Evolutionary conservation across 2,797 vertebrate genomes (phyloP).

Genomic region (Sebastes hopkinsi): DNA sequence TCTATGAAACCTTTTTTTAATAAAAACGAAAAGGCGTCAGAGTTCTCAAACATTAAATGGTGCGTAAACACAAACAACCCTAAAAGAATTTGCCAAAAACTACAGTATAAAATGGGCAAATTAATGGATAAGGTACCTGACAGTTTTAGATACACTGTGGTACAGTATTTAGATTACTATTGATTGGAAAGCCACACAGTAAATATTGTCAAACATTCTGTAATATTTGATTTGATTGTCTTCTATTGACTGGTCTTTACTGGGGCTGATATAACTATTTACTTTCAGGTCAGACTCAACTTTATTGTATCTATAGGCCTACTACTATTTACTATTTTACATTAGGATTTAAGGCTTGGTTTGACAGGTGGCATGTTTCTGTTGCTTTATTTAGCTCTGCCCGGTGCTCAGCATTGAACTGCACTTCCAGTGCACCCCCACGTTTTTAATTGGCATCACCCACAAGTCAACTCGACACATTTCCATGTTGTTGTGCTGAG

Average conservation of each 20-base stretch:
- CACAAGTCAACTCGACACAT: neutral
- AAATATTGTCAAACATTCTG: neutral
- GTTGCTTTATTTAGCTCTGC: conserved; percentile 56
- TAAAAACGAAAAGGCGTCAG: neutral
- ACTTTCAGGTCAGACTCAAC: neutral
- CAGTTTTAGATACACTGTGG: no score
- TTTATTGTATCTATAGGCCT: neutral
- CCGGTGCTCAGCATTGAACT: neutral
- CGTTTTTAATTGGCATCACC: neutral
- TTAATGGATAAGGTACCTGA: no score
- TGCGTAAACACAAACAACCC: neutral
- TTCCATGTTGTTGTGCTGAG: neutral
- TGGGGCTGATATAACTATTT: neutral
- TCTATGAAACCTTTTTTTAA: neutral
- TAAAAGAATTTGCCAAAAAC: neutral
- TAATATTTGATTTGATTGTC: neutral
- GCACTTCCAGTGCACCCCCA: neutral
- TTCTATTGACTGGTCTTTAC: neutral
- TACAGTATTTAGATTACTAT: neutral
- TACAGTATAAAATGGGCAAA: neutral
- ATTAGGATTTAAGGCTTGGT: neutral
- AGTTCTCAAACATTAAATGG: neutral
- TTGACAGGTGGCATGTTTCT: conserved; percentile 54
- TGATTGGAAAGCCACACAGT: neutral
- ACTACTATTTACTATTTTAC: no score